Conservation (phyloP, 2,797 vertebrate genomes). For the Phaenicophaeus curvirostris region DNA sequence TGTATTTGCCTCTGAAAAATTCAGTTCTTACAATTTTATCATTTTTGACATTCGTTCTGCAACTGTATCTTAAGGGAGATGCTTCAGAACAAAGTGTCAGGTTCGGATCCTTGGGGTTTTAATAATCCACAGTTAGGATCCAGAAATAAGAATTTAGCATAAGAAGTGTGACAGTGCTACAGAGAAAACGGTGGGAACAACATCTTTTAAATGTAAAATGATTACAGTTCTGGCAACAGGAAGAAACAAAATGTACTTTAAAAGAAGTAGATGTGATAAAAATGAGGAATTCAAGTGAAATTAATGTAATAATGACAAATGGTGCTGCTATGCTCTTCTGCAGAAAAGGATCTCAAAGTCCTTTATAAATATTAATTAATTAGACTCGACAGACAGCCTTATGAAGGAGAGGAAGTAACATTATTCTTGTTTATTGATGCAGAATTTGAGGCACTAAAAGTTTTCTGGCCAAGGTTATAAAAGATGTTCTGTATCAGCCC, state of each 20-base stretch:
- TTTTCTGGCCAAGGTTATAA: conserved; percentile 10
- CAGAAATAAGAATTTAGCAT: neutral
- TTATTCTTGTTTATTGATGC: conserved; percentile 48
- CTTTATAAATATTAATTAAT: conserved; percentile 59
- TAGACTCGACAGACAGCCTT: conserved; percentile 53
- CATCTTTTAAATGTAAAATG: neutral
- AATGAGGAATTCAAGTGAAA: conserved; percentile 49
- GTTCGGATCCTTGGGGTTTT: neutral
- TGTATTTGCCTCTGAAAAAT: neutral
- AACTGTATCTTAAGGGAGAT: neutral
- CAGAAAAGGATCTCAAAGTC: conserved; percentile 30
- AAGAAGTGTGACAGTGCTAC: neutral
- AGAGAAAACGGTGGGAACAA: neutral
- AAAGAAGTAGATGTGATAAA: conserved; percentile 39
- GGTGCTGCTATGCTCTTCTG: neutral
- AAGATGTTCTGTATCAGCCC: neutral
- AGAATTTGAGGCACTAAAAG: neutral
- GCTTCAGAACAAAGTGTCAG: neutral
- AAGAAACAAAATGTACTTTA: conserved; percentile 39
- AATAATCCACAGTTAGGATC: neutral
- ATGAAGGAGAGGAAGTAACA: conserved; percentile 49
- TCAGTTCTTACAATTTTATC: neutral
- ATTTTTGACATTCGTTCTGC: neutral
- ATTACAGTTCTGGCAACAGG: conserved; percentile 7
- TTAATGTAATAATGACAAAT: conserved; percentile 52